These are phyloP conservation scores for Hyles lineata DNA, from an alignment of 2,888 invertebrate species.

Conservation along the genomic window DNA sequence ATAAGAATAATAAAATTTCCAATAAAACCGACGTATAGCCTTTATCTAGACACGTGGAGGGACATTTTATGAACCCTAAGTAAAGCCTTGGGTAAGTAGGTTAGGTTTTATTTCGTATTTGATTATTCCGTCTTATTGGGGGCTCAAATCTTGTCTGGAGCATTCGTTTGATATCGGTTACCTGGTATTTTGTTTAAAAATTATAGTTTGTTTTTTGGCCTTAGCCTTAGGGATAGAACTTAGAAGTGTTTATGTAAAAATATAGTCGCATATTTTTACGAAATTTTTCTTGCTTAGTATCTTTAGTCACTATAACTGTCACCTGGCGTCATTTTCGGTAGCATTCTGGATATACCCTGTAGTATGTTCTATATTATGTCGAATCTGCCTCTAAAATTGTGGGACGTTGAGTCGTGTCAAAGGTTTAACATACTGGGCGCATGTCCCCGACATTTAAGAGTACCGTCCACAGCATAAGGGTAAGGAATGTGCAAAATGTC, in stretches of 20 bases:
- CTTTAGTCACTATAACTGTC: too few relatives aligned
- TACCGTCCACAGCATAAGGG: neutral
- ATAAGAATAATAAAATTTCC: conserved; percentile 21
- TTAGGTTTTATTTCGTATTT: conserved; percentile 2
- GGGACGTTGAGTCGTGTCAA: too few relatives aligned
- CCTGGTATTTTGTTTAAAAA: too few relatives aligned
- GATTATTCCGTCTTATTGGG: neutral
- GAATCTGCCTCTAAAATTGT: too few relatives aligned
- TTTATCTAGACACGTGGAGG: conserved; percentile 21
- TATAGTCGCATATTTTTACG: too few relatives aligned
- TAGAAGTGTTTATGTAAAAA: too few relatives aligned
- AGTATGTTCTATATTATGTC: too few relatives aligned
- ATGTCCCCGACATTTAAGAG: conserved; percentile 4
- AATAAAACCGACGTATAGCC: conserved; percentile 12
- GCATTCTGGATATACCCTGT: too few relatives aligned
- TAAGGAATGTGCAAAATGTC: neutral
- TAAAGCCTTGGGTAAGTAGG: neutral
- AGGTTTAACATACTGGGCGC: neutral
- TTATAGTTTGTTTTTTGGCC: too few relatives aligned
- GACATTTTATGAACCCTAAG: conserved; percentile 10
- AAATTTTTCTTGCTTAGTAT: too few relatives aligned
- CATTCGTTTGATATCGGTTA: neutral
- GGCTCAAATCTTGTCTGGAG: neutral
- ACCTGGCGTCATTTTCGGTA: too few relatives aligned
- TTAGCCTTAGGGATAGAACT: too few relatives aligned